Evolutionary conservation across 2,113 vertebrate genomes (phyloP).

Genomic region (Candoia aspera): DNA sequence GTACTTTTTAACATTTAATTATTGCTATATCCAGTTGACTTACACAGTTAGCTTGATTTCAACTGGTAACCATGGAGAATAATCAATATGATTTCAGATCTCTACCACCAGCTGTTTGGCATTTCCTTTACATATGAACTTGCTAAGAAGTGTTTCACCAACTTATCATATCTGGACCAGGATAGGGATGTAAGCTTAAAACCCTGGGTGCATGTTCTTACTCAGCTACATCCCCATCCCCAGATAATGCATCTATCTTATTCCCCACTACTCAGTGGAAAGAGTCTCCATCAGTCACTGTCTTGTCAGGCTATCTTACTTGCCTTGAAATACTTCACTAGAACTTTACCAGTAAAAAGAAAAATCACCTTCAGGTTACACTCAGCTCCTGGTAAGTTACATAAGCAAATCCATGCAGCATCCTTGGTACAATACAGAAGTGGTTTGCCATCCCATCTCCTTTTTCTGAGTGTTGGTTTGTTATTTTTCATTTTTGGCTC

Average conservation of each 20-base stretch:
- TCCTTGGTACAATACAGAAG: neutral
- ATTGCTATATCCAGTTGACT: neutral
- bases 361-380: neutral
- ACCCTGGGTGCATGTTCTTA: neutral
- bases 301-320: neutral
- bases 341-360: neutral
- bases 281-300: neutral
- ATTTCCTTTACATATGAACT: neutral
- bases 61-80: neutral
- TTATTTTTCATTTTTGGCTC: neutral
- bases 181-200: neutral
- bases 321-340: neutral
- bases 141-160: neutral
- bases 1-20: neutral
- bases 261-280: neutral
- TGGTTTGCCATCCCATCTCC: neutral
- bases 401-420: neutral
- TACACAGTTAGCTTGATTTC: neutral
- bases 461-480: neutral
- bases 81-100: neutral
- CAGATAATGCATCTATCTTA: neutral
- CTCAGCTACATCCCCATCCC: neutral
- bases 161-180: neutral
- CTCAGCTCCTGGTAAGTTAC: neutral
- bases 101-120: neutral